A percentile compares a stretch with the other conserved stretches of the same genome.
Evolutionary conservation across 2,797 vertebrate species (phyloP).

Genomic region (Semaprochilodus insignis): DNA sequence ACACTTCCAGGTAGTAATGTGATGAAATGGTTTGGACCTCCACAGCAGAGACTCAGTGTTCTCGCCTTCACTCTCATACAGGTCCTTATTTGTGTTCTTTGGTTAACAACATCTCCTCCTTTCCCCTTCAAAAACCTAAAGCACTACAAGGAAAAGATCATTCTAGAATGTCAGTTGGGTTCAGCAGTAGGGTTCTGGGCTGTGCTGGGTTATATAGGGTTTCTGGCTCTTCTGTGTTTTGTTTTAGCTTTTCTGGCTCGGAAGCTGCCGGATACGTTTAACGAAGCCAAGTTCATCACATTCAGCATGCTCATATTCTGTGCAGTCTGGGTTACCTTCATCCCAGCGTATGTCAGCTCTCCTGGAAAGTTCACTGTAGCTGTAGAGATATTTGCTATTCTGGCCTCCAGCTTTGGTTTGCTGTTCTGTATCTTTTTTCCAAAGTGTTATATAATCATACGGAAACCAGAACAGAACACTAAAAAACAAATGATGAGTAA

Average conservation of each 20-base stretch:
- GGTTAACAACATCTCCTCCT: not conserved
- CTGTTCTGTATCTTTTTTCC: not conserved
- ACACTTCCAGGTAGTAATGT: constrained; percentile 1
- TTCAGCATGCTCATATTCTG: constrained; percentile 6
- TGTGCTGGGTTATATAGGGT: not conserved
- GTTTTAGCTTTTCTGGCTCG: not conserved
- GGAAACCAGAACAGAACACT: not conserved
- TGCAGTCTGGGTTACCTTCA: not conserved
- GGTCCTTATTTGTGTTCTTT: not conserved
- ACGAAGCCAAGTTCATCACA: constrained; percentile 4
- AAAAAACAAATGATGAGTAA: not conserved
- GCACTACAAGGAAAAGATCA: not conserved
- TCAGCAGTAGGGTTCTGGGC: not conserved
- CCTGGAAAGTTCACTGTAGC: constrained; percentile 5
- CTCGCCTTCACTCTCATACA: not conserved
- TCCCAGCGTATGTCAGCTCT: constrained; percentile 1
- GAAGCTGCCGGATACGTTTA: not conserved
- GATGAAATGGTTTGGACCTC: not conserved
- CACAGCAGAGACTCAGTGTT: constrained; percentile 7
- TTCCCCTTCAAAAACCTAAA: constrained; percentile 1
- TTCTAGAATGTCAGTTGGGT: not conserved
- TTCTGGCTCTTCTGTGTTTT: not conserved
- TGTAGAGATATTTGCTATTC: not conserved
- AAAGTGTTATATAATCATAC: constrained; percentile 2
- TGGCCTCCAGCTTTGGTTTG: not conserved